Base-by-base conservation (phyloP, 2,888 invertebrate species). In the Spodoptera picta region DNA sequence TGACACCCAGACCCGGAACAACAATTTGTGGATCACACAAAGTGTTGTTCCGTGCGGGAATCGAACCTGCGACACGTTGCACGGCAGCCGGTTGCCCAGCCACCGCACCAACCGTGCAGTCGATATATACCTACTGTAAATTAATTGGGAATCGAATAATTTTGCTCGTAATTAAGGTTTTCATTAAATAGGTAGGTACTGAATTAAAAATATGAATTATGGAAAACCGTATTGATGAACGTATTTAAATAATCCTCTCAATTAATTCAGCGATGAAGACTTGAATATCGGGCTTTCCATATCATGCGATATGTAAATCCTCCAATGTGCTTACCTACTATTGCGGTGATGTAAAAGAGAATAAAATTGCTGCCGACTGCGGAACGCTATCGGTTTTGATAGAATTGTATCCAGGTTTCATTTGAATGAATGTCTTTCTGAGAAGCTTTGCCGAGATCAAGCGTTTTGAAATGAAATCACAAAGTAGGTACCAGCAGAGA, bases 351-450 rank as follows among this genome's bases (percentile, higher is more conserved):
- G 50, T 59, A 63, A 65, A 74, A 61, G 65, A 61, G 31, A 65
- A 67, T 56, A 57, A 60, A 61, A 50, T 71, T 52, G 52, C 45
- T 60, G 42, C 65, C 24, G 56, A 19, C 53, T 51, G 31, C 49
- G 49, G 52, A 48, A 45, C 19, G 44, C 31, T 48, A 63, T 62
- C 31, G 50, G 41, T 61, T 59, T 63, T 55, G 50, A 65, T 75
- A 60, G 61, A 63, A 69, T 65, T 69, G 70, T 78, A 67, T 66
- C 49, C 63, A 71, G 65, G 70, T 73, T 73, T 67, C 74, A 80
- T 76, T 78, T 63, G 59, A 67, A 73, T 62, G 63, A 60, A 45
- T 59, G 57, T 52, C 50, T 66, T 52, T 58, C 64, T 42, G 67
- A 66, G 57, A 62, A 52, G 60, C 51, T 71, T 73, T 69, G 55